These are phyloP conservation scores for Camptogramma bilineatum DNA, from an alignment of 2,888 invertebrate genomes.

Conservation along the genomic window DNA sequence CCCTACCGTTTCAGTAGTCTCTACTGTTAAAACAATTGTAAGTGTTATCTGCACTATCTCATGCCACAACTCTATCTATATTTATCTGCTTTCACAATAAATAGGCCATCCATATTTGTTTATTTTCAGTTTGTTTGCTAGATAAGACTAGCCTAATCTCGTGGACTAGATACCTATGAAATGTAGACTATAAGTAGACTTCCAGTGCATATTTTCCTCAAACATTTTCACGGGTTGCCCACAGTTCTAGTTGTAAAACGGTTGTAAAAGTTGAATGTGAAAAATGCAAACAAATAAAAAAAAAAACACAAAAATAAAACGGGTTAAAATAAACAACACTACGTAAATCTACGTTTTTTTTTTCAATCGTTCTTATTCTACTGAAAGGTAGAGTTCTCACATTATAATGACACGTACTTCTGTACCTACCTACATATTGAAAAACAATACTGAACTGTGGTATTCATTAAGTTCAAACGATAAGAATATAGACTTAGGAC, in stretches of 20 bases:
- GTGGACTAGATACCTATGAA: slow-evolving; percentile 22
- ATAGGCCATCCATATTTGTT: slow-evolving; percentile 31
- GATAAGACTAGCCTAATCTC: slow-evolving; percentile 27
- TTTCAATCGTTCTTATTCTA: no score
- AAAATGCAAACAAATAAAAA: no score
- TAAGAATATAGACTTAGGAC: slow-evolving; percentile 30
- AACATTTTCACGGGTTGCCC: neutral
- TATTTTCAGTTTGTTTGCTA: slow-evolving; percentile 23
- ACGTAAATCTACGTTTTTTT: no score
- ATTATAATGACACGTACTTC: neutral
- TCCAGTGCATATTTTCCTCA: neutral
- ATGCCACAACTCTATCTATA: slow-evolving; percentile 17
- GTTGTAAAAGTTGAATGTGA: no score
- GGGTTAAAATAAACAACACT: no score
- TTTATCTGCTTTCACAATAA: slow-evolving; percentile 33
- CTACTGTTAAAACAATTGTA: slow-evolving; percentile 2
- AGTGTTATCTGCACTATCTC: slow-evolving; percentile 22
- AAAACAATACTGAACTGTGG: slow-evolving; percentile 11
- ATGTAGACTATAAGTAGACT: neutral
- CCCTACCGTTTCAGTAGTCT: neutral
- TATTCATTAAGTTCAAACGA: slow-evolving; percentile 21
- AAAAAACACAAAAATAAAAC: no score
- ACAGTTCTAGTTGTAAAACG: no score
- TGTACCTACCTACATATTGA: neutral
- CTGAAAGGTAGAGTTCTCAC: no score